Base-by-base conservation (phyloP, 2,113 vertebrate species). In the Pipra filicauda region DNA sequence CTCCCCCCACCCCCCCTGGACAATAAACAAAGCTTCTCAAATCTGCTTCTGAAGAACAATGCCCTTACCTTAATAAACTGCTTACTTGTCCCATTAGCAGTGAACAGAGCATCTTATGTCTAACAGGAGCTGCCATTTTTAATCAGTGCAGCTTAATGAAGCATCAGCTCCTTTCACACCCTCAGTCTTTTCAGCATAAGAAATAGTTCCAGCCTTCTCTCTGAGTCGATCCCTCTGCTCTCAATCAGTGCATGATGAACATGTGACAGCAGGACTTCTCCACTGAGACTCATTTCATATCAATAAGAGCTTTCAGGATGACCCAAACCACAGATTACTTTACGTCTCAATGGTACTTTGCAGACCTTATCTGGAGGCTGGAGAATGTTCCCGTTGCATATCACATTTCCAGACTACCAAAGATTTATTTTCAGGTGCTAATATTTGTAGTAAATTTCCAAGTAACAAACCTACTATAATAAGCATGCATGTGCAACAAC, bases 301-400 rank as follows among this genome's bases (percentile, higher is more conserved):
- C 96, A 97, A 44, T 97, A 97, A 97, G 85, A 97, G 97, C 97
- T 97, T 97, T 97, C 96, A 97, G 89, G 76, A 91, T 72, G 39
- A 79, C 88, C 80, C 91, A 95, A 93, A 91, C 78, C 91, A 96
- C 91, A 96, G 95, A 98, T 93, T 93, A 88, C 92, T 97, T 95
- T 86, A 93, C 8, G 1, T 95, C 94, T 97, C 95, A 95, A 9
- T 80, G 83, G 83, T 91, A 95, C 93, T 97, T 93, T 90, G 85
- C 57, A 30, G 89, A 93, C 91, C 89, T 90, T 69, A 94, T 94
- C 83, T 10, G 16, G 67, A 93, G 88, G 67, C 82, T 91, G 94
- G 44, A 91, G 49, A 95, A 81, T 48, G 84, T 91, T 97, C 46
- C 84, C 52, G 2, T 24, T 81, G 80, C 3, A 5, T 64, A 64